These are phyloP conservation scores for Phymanthus crucifer DNA, from an alignment of 92 coral and sea anemone genomes.

Conservation along the genomic window DNA sequence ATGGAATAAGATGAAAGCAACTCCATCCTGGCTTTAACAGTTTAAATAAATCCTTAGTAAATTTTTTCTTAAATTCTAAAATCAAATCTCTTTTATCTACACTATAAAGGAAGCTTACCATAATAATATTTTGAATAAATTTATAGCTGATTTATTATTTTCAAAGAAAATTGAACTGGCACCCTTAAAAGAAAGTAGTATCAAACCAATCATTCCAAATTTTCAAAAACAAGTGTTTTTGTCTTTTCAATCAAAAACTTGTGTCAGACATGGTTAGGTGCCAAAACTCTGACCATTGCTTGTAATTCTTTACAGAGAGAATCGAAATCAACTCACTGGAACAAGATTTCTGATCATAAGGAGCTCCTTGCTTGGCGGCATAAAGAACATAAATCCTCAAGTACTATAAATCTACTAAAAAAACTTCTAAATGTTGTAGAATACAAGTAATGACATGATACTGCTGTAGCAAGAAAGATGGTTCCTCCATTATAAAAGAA, in stretches of 20 bases:
- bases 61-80: not conserved
- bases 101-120: too few relatives aligned
- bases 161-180: conserved; percentile 21
- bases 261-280: conserved; percentile 22
- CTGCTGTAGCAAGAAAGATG: not conserved
- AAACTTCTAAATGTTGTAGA: conserved; percentile 1
- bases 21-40: not conserved
- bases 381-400: conserved; percentile 12
- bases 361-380: conserved; percentile 69
- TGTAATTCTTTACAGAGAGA: conserved; percentile 74
- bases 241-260: conserved; percentile 46
- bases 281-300: conserved; percentile 23
- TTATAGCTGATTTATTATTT: too few relatives aligned
- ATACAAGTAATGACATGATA: not conserved
- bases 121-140: not conserved
- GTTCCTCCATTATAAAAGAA: not conserved
- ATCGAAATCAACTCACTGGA: conserved; percentile 64
- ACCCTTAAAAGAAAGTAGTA: conserved; percentile 25
- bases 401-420: conserved; percentile 19
- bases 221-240: conserved; percentile 59
- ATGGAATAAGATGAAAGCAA: not conserved
- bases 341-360: conserved; percentile 58
- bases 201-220: not conserved
- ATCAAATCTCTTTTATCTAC: too few relatives aligned
- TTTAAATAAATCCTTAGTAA: not conserved